Percentiles rank a stretch among this genome's conserved stretches.
These are phyloP conservation scores for Coleophora deauratella DNA, from an alignment of 2,888 invertebrate species.

Conservation along the genomic window DNA sequence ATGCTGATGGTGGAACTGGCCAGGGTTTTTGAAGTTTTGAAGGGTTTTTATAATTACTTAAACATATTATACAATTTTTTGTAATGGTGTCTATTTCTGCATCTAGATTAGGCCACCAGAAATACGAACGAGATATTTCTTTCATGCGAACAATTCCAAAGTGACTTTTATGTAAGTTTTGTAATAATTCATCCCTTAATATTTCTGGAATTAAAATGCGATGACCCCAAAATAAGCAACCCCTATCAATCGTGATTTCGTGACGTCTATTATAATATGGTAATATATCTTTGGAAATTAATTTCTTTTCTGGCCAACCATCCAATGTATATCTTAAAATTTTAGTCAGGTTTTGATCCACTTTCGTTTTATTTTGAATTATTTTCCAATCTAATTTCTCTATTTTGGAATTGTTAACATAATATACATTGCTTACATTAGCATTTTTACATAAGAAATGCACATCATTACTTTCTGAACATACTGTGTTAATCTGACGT, in stretches of 20 bases:
- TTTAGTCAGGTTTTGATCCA: background rate
- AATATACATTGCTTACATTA: background rate
- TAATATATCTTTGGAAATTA: background rate
- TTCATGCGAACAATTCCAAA: slow-evolving; percentile 10
- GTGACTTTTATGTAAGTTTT: slow-evolving; percentile 5
- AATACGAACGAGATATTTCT: slow-evolving; percentile 6
- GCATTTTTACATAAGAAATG: too few species aligned
- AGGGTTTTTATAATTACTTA: slow-evolving; percentile 5
- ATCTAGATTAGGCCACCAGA: slow-evolving; percentile 9
- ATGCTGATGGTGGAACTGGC: slow-evolving; percentile 12
- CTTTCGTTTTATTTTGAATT: slow-evolving; percentile 5
- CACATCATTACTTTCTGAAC: too few species aligned
- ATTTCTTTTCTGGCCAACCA: slow-evolving; percentile 6
- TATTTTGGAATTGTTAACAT: background rate
- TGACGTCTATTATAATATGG: slow-evolving; percentile 3
- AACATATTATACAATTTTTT: slow-evolving; percentile 6
- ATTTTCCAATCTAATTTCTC: slow-evolving; percentile 4
- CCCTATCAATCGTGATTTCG: slow-evolving; percentile 4
- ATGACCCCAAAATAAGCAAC: slow-evolving; percentile 8
- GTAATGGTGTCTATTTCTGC: slow-evolving; percentile 6
- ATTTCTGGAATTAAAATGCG: slow-evolving; percentile 2
- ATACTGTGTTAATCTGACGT: too few species aligned
- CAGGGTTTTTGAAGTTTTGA: slow-evolving; percentile 9
- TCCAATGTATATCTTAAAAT: slow-evolving; percentile 1
- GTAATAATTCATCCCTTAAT: background rate